Conservation (phyloP, 2,888 invertebrate genomes). For the Aromia moschata region DNA sequence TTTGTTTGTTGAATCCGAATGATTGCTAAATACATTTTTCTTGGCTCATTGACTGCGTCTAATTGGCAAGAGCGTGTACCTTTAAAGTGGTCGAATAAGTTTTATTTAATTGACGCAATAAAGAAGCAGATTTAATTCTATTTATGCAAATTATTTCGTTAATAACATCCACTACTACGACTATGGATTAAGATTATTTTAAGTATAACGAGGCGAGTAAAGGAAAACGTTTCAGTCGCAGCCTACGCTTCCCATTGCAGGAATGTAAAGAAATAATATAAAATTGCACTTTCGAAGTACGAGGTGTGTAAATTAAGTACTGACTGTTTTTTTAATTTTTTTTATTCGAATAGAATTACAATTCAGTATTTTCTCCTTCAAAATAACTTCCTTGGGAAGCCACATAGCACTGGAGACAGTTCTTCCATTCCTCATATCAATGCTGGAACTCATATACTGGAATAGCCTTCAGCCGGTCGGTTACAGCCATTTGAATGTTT, state of each 20-base stretch:
- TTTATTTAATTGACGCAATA: conserved; percentile 26
- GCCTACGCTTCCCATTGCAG: conserved; percentile 22
- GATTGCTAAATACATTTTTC: background rate
- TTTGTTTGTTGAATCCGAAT: no score
- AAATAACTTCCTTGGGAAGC: no score
- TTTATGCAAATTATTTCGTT: conserved; percentile 32
- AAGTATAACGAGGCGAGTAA: conserved; percentile 25
- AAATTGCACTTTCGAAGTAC: conserved; percentile 21
- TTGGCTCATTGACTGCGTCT: background rate
- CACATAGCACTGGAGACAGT: no score
- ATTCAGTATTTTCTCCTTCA: no score
- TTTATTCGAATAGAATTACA: no score
- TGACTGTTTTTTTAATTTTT: no score
- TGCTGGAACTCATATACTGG: no score
- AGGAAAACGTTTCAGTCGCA: conserved; percentile 28
- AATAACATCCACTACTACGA: conserved; percentile 30
- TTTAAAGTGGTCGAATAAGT: conserved; percentile 14
- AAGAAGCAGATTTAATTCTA: conserved; percentile 25
- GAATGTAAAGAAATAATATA: conserved; percentile 13
- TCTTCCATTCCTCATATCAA: no score
- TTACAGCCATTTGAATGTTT: no score
- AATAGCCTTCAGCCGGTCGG: no score
- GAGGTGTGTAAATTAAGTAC: no score
- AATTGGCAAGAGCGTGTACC: conserved; percentile 12
- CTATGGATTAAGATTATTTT: conserved; percentile 33